Percentiles rank a stretch among this genome's conserved stretches.
Evolutionary conservation across 2,888 invertebrate genomes (phyloP).

Genomic region (Epirrita christyi): DNA sequence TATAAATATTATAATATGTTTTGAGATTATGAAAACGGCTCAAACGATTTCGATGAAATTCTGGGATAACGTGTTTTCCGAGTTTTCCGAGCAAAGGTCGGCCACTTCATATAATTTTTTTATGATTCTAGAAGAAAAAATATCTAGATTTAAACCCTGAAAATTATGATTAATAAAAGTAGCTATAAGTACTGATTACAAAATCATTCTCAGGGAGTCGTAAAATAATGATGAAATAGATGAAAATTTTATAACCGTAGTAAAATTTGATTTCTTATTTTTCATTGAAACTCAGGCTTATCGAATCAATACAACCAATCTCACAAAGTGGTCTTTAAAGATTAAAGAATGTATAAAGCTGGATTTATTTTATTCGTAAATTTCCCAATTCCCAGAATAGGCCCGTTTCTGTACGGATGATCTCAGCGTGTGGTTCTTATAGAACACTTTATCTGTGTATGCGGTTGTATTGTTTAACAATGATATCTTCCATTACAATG

Average conservation of each 20-base stretch:
- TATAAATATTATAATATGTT: too few relatives aligned
- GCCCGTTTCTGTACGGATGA: slow-evolving; percentile 45
- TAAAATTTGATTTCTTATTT: neutral
- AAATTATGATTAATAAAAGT: too few relatives aligned
- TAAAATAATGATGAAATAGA: too few relatives aligned
- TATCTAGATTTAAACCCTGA: too few relatives aligned
- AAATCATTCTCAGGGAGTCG: too few relatives aligned
- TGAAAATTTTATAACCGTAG: neutral
- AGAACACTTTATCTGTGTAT: neutral
- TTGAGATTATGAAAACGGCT: too few relatives aligned
- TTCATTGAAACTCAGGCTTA: slow-evolving; percentile 1
- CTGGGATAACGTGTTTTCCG: too few relatives aligned
- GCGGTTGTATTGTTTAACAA: neutral
- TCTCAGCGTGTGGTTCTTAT: slow-evolving; percentile 45
- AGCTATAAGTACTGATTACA: too few relatives aligned
- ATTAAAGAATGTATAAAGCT: slow-evolving; percentile 33
- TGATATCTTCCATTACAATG: slow-evolving; percentile 1
- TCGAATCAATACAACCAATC: slow-evolving; percentile 19
- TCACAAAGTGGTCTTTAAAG: slow-evolving; percentile 20
- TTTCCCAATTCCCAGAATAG: slow-evolving; percentile 44
- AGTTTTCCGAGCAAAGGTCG: too few relatives aligned
- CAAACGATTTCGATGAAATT: too few relatives aligned
- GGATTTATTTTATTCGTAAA: slow-evolving; percentile 30
- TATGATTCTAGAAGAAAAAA: too few relatives aligned
- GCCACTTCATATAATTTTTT: too few relatives aligned